A percentile compares a stretch with the other conserved stretches of the same genome.
These are phyloP conservation scores for Neomonachus schauinslandi DNA, from an alignment of 2,113 vertebrate species.

Conservation along the genomic window DNA sequence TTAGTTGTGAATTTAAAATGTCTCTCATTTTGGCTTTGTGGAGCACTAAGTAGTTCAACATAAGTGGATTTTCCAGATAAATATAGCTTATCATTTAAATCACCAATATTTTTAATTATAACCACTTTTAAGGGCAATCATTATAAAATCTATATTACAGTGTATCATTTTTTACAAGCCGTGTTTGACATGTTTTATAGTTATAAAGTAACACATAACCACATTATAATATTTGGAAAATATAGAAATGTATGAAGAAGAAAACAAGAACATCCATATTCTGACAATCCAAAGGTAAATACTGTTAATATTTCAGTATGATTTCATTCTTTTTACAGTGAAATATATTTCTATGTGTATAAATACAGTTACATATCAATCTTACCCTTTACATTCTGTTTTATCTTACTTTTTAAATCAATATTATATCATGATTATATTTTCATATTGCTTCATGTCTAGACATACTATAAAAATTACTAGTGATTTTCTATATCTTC, in stretches of 20 bases:
- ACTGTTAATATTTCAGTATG: background rate
- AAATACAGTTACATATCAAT: background rate
- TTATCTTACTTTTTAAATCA: conserved; percentile 1
- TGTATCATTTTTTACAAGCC: background rate
- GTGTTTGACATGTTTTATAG: background rate
- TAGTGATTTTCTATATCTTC: background rate
- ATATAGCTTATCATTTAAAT: background rate
- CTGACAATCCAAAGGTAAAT: background rate
- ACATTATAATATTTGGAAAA: conserved; percentile 5
- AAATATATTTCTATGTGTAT: conserved; percentile 12
- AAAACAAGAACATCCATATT: background rate
- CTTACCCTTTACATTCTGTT: background rate
- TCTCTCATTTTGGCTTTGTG: background rate
- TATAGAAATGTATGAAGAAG: background rate
- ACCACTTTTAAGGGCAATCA: background rate
- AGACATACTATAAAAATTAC: conserved; percentile 11
- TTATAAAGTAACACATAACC: background rate
- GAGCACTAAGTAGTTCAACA: background rate
- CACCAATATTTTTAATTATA: background rate
- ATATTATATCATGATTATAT: background rate
- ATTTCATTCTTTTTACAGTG: background rate
- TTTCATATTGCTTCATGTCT: conserved; percentile 9
- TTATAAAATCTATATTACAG: background rate
- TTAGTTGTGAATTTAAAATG: background rate
- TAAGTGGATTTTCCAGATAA: background rate